phyloP scores from a whole-genome alignment of 2,113 vertebrate genomes.

The Cervus canadensis region DNA sequence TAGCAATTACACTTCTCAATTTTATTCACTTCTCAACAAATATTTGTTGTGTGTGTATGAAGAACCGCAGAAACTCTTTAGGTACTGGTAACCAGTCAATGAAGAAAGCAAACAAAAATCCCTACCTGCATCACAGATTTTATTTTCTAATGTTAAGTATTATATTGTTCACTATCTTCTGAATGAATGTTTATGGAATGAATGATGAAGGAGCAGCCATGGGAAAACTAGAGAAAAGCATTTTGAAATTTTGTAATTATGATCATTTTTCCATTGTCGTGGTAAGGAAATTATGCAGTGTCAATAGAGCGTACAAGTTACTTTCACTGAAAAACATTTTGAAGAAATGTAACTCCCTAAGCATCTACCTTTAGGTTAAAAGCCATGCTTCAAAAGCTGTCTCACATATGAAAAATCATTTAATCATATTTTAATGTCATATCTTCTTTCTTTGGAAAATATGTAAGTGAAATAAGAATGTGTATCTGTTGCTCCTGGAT shows the following conservation, averaged over 20 bases:
- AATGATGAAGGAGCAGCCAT: not conserved
- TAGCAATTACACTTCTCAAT: not conserved
- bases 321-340: not conserved
- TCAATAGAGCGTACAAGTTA: not conserved
- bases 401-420: constrained; percentile 60
- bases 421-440: constrained; percentile 3
- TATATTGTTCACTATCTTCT: not conserved
- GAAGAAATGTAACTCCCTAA: not conserved
- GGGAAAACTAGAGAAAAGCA: not conserved
- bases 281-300: not conserved
- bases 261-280: not conserved
- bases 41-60: not conserved
- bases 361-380: not conserved
- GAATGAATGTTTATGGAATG: not conserved
- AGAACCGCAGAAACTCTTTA: too few species aligned
- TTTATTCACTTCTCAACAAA: not conserved
- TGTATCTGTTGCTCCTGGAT: not conserved
- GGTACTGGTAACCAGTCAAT: not conserved
- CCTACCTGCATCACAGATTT: not conserved
- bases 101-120: not conserved
- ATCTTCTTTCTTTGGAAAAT: constrained; percentile 14
- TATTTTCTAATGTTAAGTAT: not conserved
- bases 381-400: not conserved
- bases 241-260: not conserved
- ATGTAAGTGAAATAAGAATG: not conserved